Evolutionary conservation across 2,113 vertebrate genomes (phyloP).

Genomic region (Petromus typicus): DNA sequence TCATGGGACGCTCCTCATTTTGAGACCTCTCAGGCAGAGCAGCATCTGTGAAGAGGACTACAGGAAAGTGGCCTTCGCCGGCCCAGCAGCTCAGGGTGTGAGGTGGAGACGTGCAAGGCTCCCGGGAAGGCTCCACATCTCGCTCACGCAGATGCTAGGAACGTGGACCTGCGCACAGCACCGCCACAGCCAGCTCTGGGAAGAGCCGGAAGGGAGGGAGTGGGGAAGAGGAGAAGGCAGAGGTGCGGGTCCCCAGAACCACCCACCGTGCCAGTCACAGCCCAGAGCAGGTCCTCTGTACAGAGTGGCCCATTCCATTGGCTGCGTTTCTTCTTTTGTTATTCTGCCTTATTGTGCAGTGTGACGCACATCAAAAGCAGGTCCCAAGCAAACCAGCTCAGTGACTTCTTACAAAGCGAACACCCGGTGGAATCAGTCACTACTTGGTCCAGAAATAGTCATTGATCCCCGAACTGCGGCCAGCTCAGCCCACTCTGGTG

Average conservation of each 20-base stretch:
- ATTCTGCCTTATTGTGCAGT: not conserved
- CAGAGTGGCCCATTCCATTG: not conserved
- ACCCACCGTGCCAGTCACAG: fast-evolving
- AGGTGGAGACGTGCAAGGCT: fast-evolving
- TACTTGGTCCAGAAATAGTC: not conserved
- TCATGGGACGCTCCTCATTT: not conserved
- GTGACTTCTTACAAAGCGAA: not conserved
- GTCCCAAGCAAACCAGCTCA: not conserved
- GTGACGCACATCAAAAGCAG: not conserved
- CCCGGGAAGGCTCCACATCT: fast-evolving
- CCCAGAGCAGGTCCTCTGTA: not conserved
- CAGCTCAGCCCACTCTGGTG: not conserved
- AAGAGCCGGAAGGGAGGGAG: not conserved
- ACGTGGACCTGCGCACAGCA: fast-evolving
- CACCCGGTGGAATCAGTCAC: not conserved
- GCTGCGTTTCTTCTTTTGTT: not conserved
- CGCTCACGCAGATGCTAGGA: not conserved
- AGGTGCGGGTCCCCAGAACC: fast-evolving
- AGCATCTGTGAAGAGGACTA: not conserved
- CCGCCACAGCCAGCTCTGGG: not conserved
- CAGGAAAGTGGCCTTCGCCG: not conserved
- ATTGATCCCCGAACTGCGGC: not conserved
- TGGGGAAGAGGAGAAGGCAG: not conserved
- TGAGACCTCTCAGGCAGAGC: not conserved
- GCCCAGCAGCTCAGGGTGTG: not conserved